phyloP scores from a whole-genome alignment of 2,797 vertebrate species.

The Naso thynnoides region DNA sequence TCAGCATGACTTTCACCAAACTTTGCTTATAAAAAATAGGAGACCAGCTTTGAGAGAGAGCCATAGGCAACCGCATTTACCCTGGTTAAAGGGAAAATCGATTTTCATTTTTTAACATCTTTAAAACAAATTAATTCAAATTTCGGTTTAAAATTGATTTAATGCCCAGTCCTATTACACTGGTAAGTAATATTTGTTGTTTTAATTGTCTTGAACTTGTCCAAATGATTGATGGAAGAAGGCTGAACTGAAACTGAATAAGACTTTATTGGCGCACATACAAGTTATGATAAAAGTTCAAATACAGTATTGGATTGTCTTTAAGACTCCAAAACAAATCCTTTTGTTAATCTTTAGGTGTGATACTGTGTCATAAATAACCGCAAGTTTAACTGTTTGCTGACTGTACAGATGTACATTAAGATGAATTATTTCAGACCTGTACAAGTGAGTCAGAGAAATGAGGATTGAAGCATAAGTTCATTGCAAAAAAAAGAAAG shows the following conservation, averaged over 20 bases:
- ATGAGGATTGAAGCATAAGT: neutral
- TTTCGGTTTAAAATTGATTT: too few relatives aligned
- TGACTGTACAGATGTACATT: neutral
- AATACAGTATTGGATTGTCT: neutral
- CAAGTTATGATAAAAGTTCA: slow-evolving; percentile 3
- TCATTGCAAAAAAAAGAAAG: slow-evolving; percentile 18
- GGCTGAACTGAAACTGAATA: neutral
- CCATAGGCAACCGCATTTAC: too few relatives aligned
- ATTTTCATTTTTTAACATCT: too few relatives aligned
- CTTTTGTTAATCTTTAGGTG: neutral
- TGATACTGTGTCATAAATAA: neutral
- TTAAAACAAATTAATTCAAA: too few relatives aligned
- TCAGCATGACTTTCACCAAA: too few relatives aligned
- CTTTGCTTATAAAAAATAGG: too few relatives aligned
- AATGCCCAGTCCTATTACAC: too few relatives aligned
- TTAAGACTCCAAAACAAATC: neutral
- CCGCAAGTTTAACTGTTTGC: neutral
- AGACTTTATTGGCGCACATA: neutral
- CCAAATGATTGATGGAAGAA: neutral
- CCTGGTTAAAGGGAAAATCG: too few relatives aligned
- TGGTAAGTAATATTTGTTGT: neutral
- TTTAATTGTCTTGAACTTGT: neutral
- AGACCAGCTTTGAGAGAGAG: too few relatives aligned
- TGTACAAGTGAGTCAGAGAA: slow-evolving; percentile 23
- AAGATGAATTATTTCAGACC: slow-evolving; percentile 6